Evolutionary conservation across 2,888 invertebrate genomes (phyloP).

Genomic region (Chymomyza procnemis): DNA sequence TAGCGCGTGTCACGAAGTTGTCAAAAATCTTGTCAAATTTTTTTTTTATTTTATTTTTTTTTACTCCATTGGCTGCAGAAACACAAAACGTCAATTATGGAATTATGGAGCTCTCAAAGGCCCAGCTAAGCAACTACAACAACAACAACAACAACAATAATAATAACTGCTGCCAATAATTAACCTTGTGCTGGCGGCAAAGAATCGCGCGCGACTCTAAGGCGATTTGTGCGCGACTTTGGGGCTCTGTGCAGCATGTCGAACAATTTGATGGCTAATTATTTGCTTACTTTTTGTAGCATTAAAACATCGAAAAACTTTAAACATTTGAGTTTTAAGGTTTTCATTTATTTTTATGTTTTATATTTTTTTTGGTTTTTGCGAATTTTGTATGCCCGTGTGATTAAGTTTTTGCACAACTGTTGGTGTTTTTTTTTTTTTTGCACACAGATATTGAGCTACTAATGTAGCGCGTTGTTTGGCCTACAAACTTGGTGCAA

Average conservation of each 20-base stretch:
- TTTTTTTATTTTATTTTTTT: too few relatives aligned
- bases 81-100: background rate
- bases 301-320: background rate
- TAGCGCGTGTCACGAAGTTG: background rate
- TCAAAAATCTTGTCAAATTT: background rate
- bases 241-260: conserved; percentile 1
- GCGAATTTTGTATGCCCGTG: background rate
- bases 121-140: too few relatives aligned
- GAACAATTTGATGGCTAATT: background rate
- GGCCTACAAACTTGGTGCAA: background rate
- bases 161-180: conserved; percentile 35
- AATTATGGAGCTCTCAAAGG: background rate
- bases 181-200: conserved; percentile 45
- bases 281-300: background rate
- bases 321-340: background rate
- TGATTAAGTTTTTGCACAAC: background rate
- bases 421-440: background rate
- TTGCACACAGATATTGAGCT: background rate
- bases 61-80: background rate
- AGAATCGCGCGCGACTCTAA: conserved; percentile 50
- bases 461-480: too few relatives aligned
- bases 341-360: background rate
- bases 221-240: conserved; percentile 56
- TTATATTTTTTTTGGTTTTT: background rate
- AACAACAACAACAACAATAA: background rate